Evolutionary conservation across 2,113 vertebrate species (phyloP).

Genomic region (Zootoca vivipara): DNA sequence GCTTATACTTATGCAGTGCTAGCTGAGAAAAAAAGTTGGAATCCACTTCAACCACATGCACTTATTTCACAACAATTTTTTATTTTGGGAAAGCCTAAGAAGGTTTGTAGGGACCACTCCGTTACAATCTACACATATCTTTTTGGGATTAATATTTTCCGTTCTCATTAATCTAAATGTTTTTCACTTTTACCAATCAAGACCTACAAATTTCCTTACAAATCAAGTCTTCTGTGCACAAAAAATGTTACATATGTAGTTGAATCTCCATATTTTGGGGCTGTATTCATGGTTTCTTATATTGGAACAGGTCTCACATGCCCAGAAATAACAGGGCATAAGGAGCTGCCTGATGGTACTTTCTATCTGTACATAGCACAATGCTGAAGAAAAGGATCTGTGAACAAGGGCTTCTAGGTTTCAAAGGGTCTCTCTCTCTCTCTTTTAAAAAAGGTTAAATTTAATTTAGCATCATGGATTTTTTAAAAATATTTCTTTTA

Average conservation of each 20-base stretch:
- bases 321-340: neutral
- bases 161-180: neutral
- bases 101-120: neutral
- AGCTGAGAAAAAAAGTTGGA: neutral
- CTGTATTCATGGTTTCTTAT: neutral
- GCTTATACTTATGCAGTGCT: neutral
- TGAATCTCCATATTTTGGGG: neutral
- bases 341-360: neutral
- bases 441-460: neutral
- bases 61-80: neutral
- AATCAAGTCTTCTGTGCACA: neutral
- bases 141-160: neutral
- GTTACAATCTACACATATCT: neutral
- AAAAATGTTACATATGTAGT: neutral
- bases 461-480: neutral
- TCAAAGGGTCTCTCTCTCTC: neutral
- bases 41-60: neutral
- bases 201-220: neutral
- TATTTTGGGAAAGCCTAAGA: neutral
- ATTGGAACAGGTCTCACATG: neutral
- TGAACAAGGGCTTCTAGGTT: neutral
- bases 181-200: neutral
- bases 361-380: neutral
- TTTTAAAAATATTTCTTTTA: conserved; percentile 33
- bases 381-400: neutral